phyloP scores from a whole-genome alignment of 2,113 vertebrate genomes.

The Uropsilus gracilis region DNA sequence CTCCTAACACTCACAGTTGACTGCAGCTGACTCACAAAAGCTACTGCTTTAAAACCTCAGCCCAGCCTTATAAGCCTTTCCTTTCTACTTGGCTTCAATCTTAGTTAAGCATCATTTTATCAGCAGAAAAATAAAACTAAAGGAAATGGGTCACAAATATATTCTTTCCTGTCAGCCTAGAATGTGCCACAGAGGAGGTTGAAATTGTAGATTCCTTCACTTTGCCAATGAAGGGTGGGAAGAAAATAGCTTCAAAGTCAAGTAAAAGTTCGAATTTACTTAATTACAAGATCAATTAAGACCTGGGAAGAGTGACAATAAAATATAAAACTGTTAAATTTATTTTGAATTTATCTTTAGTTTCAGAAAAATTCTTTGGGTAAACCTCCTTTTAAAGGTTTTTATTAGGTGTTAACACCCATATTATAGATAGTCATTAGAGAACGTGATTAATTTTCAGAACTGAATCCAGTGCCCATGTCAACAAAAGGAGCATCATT shows the following conservation, averaged over 20 bases:
- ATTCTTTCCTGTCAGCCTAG: not conserved
- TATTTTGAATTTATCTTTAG: not conserved
- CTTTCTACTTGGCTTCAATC: not conserved
- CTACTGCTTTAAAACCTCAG: not conserved
- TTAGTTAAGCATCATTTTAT: not conserved
- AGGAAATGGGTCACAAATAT: not conserved
- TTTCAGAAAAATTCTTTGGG: slow-evolving; percentile 17
- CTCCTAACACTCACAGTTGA: not conserved
- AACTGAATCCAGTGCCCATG: not conserved
- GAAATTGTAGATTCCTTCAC: not conserved
- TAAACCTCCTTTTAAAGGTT: slow-evolving; percentile 12
- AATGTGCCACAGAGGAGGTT: not conserved
- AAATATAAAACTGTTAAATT: not conserved
- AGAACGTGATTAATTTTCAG: not conserved
- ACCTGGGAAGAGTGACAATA: not conserved
- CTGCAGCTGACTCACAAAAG: too few species aligned
- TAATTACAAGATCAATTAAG: slow-evolving; percentile 7
- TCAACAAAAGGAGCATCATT: not conserved
- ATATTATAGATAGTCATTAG: not conserved
- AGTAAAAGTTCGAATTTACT: not conserved
- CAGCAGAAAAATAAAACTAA: not conserved
- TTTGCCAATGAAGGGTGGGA: not conserved
- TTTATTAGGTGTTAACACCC: slow-evolving; percentile 4
- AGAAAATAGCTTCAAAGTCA: slow-evolving; percentile 8
- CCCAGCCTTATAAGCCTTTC: not conserved